These are phyloP conservation scores for Anolis apletophallus DNA, from an alignment of 2,797 vertebrate genomes.

Conservation along the genomic window DNA sequence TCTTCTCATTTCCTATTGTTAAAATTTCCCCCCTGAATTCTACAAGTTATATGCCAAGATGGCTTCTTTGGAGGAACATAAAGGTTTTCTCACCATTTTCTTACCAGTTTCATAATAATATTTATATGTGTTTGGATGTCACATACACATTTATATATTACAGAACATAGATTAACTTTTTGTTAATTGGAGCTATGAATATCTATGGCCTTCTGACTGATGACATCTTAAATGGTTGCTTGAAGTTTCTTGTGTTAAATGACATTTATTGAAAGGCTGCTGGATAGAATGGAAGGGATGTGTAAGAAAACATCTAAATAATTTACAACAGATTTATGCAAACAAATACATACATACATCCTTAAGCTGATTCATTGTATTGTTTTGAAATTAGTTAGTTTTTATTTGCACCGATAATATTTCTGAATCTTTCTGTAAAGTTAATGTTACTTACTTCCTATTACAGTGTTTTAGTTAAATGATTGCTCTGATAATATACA, in stretches of 20 bases:
- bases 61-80: too few species aligned
- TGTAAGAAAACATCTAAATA: background rate
- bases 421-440: background rate
- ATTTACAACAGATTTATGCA: conserved; percentile 43
- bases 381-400: background rate
- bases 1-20: too few species aligned
- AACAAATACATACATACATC: conserved; percentile 21
- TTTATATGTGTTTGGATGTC: background rate
- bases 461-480: background rate
- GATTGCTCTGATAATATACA: background rate
- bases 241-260: background rate
- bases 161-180: background rate
- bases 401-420: background rate
- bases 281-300: background rate
- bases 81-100: too few species aligned
- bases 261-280: background rate
- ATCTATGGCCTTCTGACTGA: background rate
- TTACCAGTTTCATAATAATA: background rate
- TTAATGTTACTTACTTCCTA: background rate
- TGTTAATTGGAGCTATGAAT: background rate
- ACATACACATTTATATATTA: background rate
- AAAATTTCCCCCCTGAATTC: too few species aligned
- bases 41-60: too few species aligned
- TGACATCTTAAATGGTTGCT: background rate
- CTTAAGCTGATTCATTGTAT: conserved; percentile 36